A percentile compares a stretch with the other conserved stretches of the same genome.
These are phyloP conservation scores for Atherix ibis DNA, from an alignment of 2,888 invertebrate species.

Conservation along the genomic window DNA sequence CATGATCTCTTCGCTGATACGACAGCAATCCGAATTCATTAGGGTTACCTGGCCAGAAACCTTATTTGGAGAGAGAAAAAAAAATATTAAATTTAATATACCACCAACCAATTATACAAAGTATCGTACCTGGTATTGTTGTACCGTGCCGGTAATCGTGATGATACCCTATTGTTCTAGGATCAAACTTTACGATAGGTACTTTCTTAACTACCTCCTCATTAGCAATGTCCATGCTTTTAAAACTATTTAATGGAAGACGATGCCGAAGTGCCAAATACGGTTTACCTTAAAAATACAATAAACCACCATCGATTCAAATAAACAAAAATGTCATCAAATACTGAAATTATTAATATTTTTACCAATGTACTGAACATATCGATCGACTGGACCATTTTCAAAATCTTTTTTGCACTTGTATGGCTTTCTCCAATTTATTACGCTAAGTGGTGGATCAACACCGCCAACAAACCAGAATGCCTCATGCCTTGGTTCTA, in stretches of 20 bases:
- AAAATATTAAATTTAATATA: slow-evolving; percentile 2
- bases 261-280: slow-evolving; percentile 51
- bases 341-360: too few species aligned
- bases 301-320: not conserved
- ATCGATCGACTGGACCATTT: slow-evolving; percentile 43
- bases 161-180: slow-evolving; percentile 43
- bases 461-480: slow-evolving; percentile 74
- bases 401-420: slow-evolving; percentile 32
- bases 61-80: slow-evolving; percentile 33
- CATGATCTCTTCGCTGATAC: slow-evolving; percentile 49
- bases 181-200: slow-evolving; percentile 42
- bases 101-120: too few species aligned
- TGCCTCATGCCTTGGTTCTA: slow-evolving; percentile 64
- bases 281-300: slow-evolving; percentile 35
- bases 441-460: slow-evolving; percentile 35
- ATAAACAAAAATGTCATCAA: not conserved
- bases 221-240: slow-evolving; percentile 39
- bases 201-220: slow-evolving; percentile 30
- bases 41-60: slow-evolving; percentile 70
- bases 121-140: slow-evolving; percentile 55
- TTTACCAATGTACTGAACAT: slow-evolving; percentile 54
- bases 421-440: slow-evolving; percentile 31
- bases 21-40: slow-evolving; percentile 65
- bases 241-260: slow-evolving; percentile 50
- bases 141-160: slow-evolving; percentile 45